phyloP scores from a whole-genome alignment of 2,888 invertebrate genomes.

The Agrotis puta region DNA sequence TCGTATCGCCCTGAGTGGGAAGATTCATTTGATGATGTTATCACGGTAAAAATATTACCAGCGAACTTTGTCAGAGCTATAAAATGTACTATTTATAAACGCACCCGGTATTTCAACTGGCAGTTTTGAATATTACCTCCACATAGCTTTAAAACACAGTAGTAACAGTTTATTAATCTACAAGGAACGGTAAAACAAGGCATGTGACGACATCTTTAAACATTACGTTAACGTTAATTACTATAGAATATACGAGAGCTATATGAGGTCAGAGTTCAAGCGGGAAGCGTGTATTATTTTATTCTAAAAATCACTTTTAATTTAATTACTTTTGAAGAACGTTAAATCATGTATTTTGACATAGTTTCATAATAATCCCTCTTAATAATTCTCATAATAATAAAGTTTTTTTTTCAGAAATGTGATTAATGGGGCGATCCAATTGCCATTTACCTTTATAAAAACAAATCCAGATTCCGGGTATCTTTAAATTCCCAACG shows the following conservation, averaged over 20 bases:
- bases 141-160: constrained; percentile 18
- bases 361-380: too few relatives aligned
- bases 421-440: too few relatives aligned
- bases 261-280: constrained; percentile 17
- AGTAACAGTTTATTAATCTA: constrained; percentile 54
- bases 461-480: too few relatives aligned
- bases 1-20: too few relatives aligned
- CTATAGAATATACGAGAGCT: constrained; percentile 25
- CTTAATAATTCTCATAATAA: too few relatives aligned
- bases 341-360: too few relatives aligned
- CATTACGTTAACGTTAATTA: constrained; percentile 53
- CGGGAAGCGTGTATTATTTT: not conserved
- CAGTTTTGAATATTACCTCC: constrained; percentile 17
- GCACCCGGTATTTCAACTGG: not conserved
- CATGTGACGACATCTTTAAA: constrained; percentile 39
- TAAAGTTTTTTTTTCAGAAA: too few relatives aligned
- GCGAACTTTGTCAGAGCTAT: not conserved
- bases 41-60: too few relatives aligned
- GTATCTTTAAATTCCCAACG: too few relatives aligned
- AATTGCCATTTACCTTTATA: too few relatives aligned
- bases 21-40: too few relatives aligned
- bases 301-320: too few relatives aligned
- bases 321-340: not conserved
- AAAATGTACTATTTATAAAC: constrained; percentile 13
- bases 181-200: constrained; percentile 46